phyloP scores from a whole-genome alignment of 2,113 vertebrate genomes.

The Orycteropus afer region DNA sequence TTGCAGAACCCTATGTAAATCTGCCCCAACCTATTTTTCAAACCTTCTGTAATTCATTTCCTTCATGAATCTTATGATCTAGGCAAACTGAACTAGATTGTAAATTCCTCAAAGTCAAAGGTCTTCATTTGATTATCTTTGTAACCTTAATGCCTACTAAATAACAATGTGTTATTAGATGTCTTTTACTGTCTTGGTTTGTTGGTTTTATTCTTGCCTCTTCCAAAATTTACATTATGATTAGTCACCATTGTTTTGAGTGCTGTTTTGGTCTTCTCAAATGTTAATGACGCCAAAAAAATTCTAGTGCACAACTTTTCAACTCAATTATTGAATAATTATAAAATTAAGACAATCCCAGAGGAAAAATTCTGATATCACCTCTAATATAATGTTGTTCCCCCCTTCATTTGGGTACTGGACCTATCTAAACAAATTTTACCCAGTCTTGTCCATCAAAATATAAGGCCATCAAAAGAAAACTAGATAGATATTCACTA shows the following conservation, averaged over 20 bases:
- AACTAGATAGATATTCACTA: background rate
- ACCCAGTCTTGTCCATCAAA: background rate
- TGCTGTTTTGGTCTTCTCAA: background rate
- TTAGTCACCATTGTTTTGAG: background rate
- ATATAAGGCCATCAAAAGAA: background rate
- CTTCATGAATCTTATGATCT: background rate
- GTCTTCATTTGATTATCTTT: background rate
- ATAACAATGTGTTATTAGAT: background rate
- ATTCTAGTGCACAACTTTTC: background rate
- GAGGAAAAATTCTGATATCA: background rate
- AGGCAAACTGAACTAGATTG: background rate
- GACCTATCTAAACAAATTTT: background rate
- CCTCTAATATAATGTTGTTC: background rate
- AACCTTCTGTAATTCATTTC: background rate
- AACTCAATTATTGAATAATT: background rate
- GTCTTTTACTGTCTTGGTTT: background rate
- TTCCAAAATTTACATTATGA: background rate
- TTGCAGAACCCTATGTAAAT: background rate
- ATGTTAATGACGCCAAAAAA: background rate
- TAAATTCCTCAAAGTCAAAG: constrained; percentile 7
- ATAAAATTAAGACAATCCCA: background rate
- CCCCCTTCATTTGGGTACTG: background rate
- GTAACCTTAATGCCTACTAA: background rate
- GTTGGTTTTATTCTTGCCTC: background rate
- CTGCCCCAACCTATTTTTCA: background rate